Conservation (phyloP, 2,797 vertebrate genomes). For the Anolis apletophallus region DNA sequence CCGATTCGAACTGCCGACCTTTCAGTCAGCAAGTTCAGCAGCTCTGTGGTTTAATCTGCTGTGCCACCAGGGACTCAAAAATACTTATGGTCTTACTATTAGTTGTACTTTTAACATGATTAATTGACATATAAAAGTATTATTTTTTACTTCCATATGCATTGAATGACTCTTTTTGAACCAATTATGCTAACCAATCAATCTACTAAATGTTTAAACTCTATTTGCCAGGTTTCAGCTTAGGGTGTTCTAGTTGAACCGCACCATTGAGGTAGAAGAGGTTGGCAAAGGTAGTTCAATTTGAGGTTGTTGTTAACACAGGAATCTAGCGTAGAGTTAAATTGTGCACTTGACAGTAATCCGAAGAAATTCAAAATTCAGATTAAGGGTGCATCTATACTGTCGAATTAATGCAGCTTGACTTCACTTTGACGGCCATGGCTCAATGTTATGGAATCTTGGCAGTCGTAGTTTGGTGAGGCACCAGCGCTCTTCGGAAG, state of each 20-base stretch:
- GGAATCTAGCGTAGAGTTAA: background rate
- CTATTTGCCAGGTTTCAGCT: background rate
- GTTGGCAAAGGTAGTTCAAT: background rate
- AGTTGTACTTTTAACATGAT: background rate
- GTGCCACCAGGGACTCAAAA: too few species aligned
- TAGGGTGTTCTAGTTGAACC: background rate
- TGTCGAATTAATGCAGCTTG: too few species aligned
- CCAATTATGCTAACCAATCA: background rate
- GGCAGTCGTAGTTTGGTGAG: too few species aligned
- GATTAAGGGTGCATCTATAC: too few species aligned
- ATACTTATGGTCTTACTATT: background rate
- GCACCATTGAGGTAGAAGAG: background rate
- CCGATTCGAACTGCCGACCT: too few species aligned
- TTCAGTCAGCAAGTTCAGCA: too few species aligned
- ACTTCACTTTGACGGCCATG: too few species aligned
- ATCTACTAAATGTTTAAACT: background rate
- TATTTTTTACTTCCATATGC: background rate
- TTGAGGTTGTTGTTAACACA: background rate
- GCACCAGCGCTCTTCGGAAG: too few species aligned
- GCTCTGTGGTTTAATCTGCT: too few species aligned
- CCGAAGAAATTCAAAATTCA: too few species aligned
- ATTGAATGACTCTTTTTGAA: background rate
- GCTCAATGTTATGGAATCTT: too few species aligned
- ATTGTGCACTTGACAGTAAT: background rate
- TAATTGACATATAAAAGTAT: background rate